Evolutionary conservation across 2,113 vertebrate genomes (phyloP).

Genomic region (Pampusana beccarii): DNA sequence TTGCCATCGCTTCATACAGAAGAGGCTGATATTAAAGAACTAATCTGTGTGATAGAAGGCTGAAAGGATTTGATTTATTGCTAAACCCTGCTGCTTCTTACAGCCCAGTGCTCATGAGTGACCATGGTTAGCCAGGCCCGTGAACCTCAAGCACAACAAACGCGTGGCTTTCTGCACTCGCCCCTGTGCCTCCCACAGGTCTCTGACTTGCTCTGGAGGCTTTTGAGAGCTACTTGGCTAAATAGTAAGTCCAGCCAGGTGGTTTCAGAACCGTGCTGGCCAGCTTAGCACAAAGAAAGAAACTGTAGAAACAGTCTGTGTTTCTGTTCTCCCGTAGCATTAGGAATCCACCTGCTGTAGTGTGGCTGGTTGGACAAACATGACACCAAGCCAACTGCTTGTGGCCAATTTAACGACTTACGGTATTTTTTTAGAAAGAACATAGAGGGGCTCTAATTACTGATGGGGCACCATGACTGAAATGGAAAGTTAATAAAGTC

Average conservation of each 20-base stretch:
- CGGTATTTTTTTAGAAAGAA: not conserved
- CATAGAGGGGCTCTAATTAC: not conserved
- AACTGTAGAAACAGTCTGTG: not conserved
- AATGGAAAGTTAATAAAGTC: not conserved
- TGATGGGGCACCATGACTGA: not conserved
- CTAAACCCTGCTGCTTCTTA: not conserved
- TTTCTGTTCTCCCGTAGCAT: not conserved
- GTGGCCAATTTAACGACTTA: not conserved
- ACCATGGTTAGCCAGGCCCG: not conserved
- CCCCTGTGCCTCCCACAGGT: not conserved
- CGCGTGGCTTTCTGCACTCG: not conserved
- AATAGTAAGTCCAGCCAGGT: not conserved
- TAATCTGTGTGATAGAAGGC: not conserved
- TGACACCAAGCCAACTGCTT: not conserved
- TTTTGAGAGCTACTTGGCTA: not conserved
- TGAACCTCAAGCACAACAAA: not conserved
- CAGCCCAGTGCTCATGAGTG: not conserved
- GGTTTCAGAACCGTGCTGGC: not conserved
- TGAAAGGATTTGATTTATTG: not conserved
- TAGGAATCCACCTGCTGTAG: not conserved
- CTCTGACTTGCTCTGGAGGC: not conserved
- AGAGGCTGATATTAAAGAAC: slow-evolving; percentile 6
- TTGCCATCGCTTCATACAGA: not conserved
- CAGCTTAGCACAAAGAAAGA: not conserved
- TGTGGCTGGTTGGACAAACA: not conserved